Percentiles rank a stretch among this genome's conserved stretches.
phyloP scores from a whole-genome alignment of 2,797 vertebrate species.

The Pitangus sulphuratus region DNA sequence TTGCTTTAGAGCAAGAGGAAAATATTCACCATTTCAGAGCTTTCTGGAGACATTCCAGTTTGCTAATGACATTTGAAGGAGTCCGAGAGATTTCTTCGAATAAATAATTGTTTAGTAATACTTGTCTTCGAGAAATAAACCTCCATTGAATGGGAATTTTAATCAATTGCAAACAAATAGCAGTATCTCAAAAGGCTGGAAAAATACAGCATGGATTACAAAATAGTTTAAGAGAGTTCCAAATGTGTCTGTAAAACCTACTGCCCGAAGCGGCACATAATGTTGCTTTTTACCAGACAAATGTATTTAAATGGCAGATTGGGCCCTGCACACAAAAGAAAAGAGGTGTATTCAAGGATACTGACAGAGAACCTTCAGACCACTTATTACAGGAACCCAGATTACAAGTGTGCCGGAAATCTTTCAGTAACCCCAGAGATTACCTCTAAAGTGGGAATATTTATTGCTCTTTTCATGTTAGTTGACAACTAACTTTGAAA shows the following conservation, averaged over 20 bases:
- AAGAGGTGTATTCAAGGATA: not conserved
- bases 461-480: slow-evolving; percentile 35
- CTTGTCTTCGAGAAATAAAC: no score
- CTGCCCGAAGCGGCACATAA: not conserved
- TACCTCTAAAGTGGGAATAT: not conserved
- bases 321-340: not conserved
- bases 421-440: not conserved
- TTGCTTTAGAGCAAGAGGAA: not conserved
- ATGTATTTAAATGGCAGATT: not conserved
- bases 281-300: not conserved
- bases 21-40: not conserved
- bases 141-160: no score
- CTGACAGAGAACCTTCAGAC: not conserved
- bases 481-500: not conserved
- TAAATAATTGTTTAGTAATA: not conserved
- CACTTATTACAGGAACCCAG: not conserved
- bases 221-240: not conserved
- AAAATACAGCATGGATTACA: not conserved
- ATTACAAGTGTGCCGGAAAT: not conserved
- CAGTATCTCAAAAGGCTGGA: not conserved
- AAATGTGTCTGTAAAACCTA: not conserved
- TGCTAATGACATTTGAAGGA: not conserved
- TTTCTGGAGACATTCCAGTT: not conserved
- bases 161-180: not conserved
- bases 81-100: not conserved